These are phyloP conservation scores for Melitaea cinxia DNA, from an alignment of 1,140 invertebrate species.

Conservation along the genomic window DNA sequence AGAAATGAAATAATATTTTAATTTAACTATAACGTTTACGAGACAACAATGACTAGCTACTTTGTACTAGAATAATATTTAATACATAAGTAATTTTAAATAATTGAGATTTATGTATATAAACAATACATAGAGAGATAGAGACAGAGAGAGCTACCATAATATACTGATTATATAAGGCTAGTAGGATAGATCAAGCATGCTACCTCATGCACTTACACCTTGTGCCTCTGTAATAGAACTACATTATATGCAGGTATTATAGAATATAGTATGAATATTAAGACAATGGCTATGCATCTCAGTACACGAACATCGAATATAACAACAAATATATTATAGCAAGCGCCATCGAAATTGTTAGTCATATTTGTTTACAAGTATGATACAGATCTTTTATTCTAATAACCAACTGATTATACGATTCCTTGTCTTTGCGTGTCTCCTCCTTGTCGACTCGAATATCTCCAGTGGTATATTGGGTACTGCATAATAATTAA, in stretches of 20 bases:
- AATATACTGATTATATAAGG: conserved; percentile 47
- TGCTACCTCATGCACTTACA: conserved; percentile 71
- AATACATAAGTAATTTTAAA: conserved; percentile 34
- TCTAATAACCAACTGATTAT: conserved; percentile 82
- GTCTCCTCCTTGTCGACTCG: conserved; percentile 80
- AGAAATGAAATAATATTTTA: conserved; percentile 12
- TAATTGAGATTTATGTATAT: conserved; percentile 31
- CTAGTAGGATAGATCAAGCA: conserved; percentile 54
- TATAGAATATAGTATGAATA: conserved; percentile 55
- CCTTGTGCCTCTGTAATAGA: conserved; percentile 45
- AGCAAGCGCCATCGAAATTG: conserved; percentile 65
- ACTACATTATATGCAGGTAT: conserved; percentile 54
- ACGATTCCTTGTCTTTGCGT: conserved; percentile 81
- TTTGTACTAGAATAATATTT: conserved; percentile 63
- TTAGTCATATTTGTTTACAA: conserved; percentile 63
- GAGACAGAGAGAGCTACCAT: conserved; percentile 32
- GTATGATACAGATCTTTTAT: conserved; percentile 58
- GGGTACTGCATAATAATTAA: conserved; percentile 81
- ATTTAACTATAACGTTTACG: conserved; percentile 34
- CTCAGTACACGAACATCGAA: conserved; percentile 46
- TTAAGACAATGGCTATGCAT: conserved; percentile 45
- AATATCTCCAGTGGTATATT: conserved; percentile 82
- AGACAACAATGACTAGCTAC: conserved; percentile 72
- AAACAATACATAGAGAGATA: background rate
- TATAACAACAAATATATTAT: conserved; percentile 45